These are phyloP conservation scores for Linnaemya tessellans DNA, from an alignment of 2,888 invertebrate genomes.

Conservation along the genomic window DNA sequence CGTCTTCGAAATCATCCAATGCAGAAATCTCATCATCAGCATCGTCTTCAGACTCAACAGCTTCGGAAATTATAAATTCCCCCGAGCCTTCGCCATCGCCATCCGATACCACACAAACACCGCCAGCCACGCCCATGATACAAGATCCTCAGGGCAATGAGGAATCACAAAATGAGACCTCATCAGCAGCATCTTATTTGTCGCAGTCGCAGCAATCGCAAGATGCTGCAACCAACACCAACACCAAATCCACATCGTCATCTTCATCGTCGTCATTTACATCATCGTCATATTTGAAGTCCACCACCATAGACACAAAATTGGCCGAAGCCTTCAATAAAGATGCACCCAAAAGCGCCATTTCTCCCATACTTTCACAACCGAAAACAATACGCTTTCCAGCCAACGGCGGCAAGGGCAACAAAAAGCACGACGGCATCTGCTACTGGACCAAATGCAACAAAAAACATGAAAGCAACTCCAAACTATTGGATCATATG, in stretches of 20 bases:
- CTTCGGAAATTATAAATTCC: constrained; percentile 58
- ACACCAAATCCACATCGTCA: constrained; percentile 4
- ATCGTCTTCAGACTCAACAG: constrained; percentile 46
- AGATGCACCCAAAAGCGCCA: constrained; percentile 82
- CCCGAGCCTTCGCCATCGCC: constrained; percentile 29
- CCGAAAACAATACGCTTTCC: constrained; percentile 93
- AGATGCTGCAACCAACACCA: constrained; percentile 12
- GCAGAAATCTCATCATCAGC: constrained; percentile 42
- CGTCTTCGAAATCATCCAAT: constrained; percentile 62
- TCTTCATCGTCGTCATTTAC: not conserved
- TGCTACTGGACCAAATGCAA: constrained; percentile 94
- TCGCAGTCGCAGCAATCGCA: constrained; percentile 69
- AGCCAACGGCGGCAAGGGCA: constrained; percentile 83
- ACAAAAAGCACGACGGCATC: constrained; percentile 84
- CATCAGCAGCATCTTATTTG: not conserved
- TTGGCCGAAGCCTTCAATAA: constrained; percentile 77
- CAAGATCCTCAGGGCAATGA: constrained; percentile 56
- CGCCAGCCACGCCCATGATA: constrained; percentile 65
- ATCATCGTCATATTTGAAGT: constrained; percentile 30
- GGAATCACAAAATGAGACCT: constrained; percentile 58
- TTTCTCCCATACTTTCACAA: constrained; percentile 91
- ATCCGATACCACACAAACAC: constrained; percentile 59
- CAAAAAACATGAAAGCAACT: constrained; percentile 90
- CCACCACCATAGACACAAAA: constrained; percentile 81
- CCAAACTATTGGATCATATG: constrained; percentile 93